Percentiles rank a stretch among this genome's conserved stretches.
Conservation (phyloP, 92 coral and sea anemone species). For the Epizoanthus ramosus region DNA sequence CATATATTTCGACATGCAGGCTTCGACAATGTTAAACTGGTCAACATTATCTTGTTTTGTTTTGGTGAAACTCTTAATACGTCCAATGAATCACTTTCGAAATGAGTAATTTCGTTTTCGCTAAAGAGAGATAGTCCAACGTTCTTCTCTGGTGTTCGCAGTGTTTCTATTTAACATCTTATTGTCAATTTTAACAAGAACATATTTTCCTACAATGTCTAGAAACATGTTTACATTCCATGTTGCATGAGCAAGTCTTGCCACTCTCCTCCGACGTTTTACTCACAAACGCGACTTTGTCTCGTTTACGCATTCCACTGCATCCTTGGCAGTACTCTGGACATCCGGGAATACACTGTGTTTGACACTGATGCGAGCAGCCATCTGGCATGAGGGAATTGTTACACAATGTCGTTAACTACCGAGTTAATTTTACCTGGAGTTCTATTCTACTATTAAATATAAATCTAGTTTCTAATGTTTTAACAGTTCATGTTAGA, state of each 20-base stretch:
- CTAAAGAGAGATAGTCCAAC: neutral
- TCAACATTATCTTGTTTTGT: neutral
- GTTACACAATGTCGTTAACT: neutral
- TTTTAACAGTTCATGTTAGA: too few relatives aligned
- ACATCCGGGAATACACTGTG: constrained; percentile 41
- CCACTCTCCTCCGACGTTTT: neutral
- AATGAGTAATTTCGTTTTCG: neutral
- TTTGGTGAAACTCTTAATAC: neutral
- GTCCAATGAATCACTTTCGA: neutral
- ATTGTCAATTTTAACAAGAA: neutral
- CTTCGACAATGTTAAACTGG: too few relatives aligned
- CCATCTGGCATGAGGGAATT: neutral
- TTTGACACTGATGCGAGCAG: constrained; percentile 37
- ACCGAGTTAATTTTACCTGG: neutral
- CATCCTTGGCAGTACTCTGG: constrained; percentile 32
- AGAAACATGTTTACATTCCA: neutral
- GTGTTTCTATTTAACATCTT: neutral
- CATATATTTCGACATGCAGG: too few relatives aligned
- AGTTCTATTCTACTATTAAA: neutral
- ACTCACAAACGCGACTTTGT: neutral
- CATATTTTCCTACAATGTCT: neutral
- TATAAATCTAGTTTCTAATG: neutral
- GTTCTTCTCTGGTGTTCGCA: neutral
- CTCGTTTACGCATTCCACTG: constrained; percentile 6
- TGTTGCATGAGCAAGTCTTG: neutral